Conservation (phyloP, 2,888 invertebrate genomes). For the Netelia virgata region DNA sequence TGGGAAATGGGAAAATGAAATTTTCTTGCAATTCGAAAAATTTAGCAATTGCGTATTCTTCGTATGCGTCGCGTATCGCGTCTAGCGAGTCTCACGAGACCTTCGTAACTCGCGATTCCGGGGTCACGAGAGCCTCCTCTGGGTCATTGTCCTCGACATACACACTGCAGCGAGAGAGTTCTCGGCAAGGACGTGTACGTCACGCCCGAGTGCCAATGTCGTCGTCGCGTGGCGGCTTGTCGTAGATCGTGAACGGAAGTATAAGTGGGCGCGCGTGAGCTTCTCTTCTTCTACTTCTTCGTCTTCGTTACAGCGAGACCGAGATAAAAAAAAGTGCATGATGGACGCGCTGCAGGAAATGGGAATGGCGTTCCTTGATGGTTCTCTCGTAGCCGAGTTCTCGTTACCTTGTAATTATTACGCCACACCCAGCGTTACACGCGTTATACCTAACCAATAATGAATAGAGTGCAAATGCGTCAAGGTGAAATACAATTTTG, state of each 20-base stretch:
- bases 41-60: neutral
- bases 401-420: conserved; percentile 28
- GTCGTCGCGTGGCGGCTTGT: conserved; percentile 45
- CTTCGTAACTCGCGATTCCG: conserved; percentile 43
- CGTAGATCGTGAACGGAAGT: conserved; percentile 67
- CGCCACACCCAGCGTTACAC: neutral
- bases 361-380: conserved; percentile 11
- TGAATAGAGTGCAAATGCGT: too few relatives aligned
- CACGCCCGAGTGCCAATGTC: conserved; percentile 65
- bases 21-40: neutral
- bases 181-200: conserved; percentile 61
- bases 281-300: conserved; percentile 9
- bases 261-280: conserved; percentile 37
- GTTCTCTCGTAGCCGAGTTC: conserved; percentile 27
- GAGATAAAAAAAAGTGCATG: conserved; percentile 30
- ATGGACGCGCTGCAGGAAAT: conserved; percentile 33
- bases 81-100: conserved; percentile 11
- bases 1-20: too few relatives aligned
- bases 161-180: conserved; percentile 36
- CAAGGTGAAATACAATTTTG: neutral
- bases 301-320: neutral
- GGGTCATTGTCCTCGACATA: conserved; percentile 59
- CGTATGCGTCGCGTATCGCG: neutral
- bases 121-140: conserved; percentile 41
- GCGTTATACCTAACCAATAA: neutral